Percentiles rank a stretch among this genome's conserved stretches.
These are phyloP conservation scores for Myiozetetes cayanensis DNA, from an alignment of 2,113 vertebrate genomes.

Conservation along the genomic window DNA sequence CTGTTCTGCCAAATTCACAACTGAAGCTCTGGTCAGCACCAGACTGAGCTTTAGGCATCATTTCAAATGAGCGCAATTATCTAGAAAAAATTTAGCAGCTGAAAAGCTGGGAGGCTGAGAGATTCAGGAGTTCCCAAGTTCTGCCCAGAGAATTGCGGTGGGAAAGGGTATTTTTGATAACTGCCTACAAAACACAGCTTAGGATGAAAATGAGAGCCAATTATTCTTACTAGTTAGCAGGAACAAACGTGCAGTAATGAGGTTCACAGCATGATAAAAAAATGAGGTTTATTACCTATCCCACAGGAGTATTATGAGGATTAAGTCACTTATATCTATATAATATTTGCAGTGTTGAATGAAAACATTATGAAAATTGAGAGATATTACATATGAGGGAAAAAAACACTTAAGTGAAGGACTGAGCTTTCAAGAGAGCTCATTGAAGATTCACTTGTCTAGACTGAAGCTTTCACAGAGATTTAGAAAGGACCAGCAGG, in stretches of 20 bases:
- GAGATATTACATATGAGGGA: neutral
- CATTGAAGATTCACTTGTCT: neutral
- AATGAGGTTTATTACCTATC: constrained; percentile 3
- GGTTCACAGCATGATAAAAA: constrained; percentile 30
- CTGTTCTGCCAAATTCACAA: neutral
- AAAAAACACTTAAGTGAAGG: neutral
- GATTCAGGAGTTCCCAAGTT: neutral
- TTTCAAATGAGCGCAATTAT: neutral
- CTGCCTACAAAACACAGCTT: neutral
- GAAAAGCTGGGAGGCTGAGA: neutral
- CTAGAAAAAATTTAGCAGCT: neutral
- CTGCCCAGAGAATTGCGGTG: neutral
- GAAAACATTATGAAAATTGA: constrained; percentile 14
- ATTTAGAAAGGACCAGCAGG: neutral
- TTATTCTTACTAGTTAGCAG: constrained; percentile 19
- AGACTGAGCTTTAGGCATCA: neutral
- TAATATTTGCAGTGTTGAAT: neutral
- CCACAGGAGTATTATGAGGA: neutral
- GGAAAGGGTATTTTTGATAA: constrained; percentile 9
- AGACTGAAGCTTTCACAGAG: constrained; percentile 15
- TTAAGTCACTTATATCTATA: neutral
- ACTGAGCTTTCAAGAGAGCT: neutral
- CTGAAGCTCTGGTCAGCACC: constrained; percentile 5
- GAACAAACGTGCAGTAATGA: constrained; percentile 17
- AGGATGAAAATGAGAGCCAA: neutral